Evolutionary conservation across 2,113 vertebrate genomes (phyloP), one percentile per base, ranked within the genome.

Genomic region (Macrotis lagotis): DNA sequence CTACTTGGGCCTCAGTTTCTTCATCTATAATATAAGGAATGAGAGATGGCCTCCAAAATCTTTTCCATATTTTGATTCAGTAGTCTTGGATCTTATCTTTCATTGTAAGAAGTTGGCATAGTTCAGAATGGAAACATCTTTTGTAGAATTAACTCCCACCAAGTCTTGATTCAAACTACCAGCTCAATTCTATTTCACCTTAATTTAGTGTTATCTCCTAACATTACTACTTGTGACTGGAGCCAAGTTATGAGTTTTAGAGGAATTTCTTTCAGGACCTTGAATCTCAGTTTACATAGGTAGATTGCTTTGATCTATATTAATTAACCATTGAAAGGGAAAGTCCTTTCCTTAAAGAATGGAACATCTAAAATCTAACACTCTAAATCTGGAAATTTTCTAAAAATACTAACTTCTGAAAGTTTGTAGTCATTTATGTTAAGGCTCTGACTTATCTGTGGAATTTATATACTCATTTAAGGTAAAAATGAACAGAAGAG

Each of bases 61-160:
- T 14, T 91, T 49, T 83, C n/a, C 83, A 31, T 44, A 44, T 92
- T 92, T 93, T 66, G 88, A 90, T 92, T 95, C 91, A 91, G 90
- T 59, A 55, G 92, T 91, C 51, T 94, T 94, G 92, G 90, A 25
- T 3, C 94, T 90, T 47, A 44, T 91, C 92, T 89, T 95, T 31
- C 94, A 91, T 59, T 92, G 90, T 92, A 88, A 88, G 89, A 59
- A 92, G 92, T 91, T 94, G 91, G 47, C 48, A 37, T 88, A 90
- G 55, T 92, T 94, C 51, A 59, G 55, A 12, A 12, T 50, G 53
- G 22, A 31, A 59, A 94, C 53, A 12, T 48, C 96, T 88, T 91
- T 90, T 94, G 10, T 37, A 51, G 28, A 59, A 28, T 12, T 91
- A 52, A 28, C 52, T 31, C 25, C 91, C 31, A 49, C 28, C 59